Conservation (phyloP, 2,113 vertebrate genomes). For the Vulpes vulpes region DNA sequence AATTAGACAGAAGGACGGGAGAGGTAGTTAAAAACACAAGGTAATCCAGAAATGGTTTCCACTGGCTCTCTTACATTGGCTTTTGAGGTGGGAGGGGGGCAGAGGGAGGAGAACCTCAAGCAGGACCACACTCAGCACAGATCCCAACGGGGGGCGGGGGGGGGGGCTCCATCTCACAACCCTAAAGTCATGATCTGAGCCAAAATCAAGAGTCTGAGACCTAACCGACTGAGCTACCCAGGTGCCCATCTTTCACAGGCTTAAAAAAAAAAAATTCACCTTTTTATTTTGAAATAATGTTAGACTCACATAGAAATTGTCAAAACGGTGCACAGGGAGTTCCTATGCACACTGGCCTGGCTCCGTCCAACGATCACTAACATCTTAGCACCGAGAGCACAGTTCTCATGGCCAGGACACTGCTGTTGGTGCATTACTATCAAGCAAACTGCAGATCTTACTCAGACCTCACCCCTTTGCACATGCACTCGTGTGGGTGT, state of each 20-base stretch:
- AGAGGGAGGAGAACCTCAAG: neutral
- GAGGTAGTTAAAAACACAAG: neutral
- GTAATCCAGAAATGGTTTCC: neutral
- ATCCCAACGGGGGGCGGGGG: rapidly evolving
- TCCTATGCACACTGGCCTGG: neutral
- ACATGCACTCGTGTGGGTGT: neutral
- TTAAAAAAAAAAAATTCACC: neutral
- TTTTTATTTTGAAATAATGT: slow-evolving; percentile 7
- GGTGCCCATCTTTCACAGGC: neutral
- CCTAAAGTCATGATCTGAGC: neutral
- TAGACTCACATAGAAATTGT: neutral
- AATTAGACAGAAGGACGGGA: neutral
- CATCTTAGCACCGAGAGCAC: neutral
- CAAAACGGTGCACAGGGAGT: neutral
- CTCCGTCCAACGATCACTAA: neutral
- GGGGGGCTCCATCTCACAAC: neutral
- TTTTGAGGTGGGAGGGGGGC: neutral
- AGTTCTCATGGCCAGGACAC: neutral
- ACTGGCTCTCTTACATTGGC: neutral
- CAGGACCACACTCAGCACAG: neutral
- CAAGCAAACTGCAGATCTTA: neutral
- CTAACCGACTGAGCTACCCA: neutral
- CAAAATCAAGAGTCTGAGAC: neutral
- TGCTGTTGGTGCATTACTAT: neutral
- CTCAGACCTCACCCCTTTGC: neutral